Conservation (phyloP, 2,113 vertebrate species). For the Callionymus lyra region DNA sequence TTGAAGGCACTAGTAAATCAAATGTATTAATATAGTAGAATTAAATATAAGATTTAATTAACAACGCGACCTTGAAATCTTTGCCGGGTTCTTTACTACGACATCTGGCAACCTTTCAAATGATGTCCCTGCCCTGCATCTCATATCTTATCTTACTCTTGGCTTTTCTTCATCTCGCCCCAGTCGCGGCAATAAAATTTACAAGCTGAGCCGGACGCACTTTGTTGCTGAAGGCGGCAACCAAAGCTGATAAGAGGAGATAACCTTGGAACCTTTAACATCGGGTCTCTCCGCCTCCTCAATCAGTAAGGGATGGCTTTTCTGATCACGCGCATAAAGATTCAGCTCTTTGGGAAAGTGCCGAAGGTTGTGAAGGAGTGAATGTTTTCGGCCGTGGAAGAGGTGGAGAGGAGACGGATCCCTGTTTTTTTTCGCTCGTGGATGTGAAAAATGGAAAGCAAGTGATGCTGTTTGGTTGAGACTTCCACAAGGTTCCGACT, state of each 20-base stretch:
- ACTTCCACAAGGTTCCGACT: too few species aligned
- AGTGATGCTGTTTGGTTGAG: too few species aligned
- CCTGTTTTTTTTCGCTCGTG: constrained; percentile 4
- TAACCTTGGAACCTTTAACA: neutral
- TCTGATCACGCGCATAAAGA: too few species aligned
- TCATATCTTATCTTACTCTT: constrained; percentile 15
- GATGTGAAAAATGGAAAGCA: neutral
- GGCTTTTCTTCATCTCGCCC: constrained; percentile 5
- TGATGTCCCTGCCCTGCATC: constrained; percentile 3
- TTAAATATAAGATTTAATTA: too few species aligned
- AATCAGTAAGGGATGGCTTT: too few species aligned
- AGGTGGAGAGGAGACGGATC: too few species aligned
- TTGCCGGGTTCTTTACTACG: too few species aligned
- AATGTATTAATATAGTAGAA: too few species aligned
- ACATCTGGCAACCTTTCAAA: constrained; percentile 8
- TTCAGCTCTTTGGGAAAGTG: constrained; percentile 27
- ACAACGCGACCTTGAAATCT: too few species aligned
- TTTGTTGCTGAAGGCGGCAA: constrained; percentile 5
- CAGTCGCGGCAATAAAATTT: constrained; percentile 5
- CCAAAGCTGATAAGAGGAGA: constrained; percentile 10
- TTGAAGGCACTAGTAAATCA: too few species aligned
- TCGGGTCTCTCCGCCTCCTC: constrained; percentile 14
- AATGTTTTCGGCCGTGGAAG: constrained; percentile 24
- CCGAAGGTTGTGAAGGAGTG: constrained; percentile 25
- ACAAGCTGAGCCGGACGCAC: neutral